phyloP scores from a whole-genome alignment of 2,113 vertebrate species.

The Psettodes erumei region DNA sequence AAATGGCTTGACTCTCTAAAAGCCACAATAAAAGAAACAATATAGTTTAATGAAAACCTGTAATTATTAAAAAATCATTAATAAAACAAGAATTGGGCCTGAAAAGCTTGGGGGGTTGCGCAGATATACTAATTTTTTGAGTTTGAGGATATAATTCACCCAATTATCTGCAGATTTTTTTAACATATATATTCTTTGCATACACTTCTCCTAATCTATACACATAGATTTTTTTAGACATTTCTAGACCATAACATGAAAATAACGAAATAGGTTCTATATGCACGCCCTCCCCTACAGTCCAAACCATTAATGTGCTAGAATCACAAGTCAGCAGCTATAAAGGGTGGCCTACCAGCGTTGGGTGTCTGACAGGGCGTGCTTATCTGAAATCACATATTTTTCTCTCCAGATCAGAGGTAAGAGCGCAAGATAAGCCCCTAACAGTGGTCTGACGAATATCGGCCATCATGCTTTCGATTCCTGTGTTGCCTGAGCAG shows the following conservation, averaged over 20 bases:
- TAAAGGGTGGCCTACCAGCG: no score
- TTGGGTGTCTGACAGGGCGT: constrained; percentile 7
- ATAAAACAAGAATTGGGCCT: no score
- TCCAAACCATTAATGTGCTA: neutral
- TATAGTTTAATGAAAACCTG: neutral
- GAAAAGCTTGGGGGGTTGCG: no score
- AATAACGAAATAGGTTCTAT: neutral
- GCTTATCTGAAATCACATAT: constrained; percentile 27
- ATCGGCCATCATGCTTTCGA: constrained; percentile 42
- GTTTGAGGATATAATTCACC: no score
- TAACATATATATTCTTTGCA: no score
- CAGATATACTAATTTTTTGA: no score
- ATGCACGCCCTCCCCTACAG: neutral
- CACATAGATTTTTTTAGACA: no score
- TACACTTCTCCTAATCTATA: no score
- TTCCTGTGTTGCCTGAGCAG: constrained; percentile 44
- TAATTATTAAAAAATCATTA: no score
- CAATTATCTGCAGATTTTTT: no score
- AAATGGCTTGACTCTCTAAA: neutral
- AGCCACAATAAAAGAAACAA: neutral
- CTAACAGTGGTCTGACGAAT: constrained; percentile 44
- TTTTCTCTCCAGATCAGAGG: constrained; percentile 46
- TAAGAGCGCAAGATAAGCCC: constrained; percentile 37
- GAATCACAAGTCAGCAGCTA: neutral
- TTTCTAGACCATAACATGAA: neutral